Evolutionary conservation across 2,888 invertebrate genomes (phyloP).

Genomic region (Lithophane semibrunnea): DNA sequence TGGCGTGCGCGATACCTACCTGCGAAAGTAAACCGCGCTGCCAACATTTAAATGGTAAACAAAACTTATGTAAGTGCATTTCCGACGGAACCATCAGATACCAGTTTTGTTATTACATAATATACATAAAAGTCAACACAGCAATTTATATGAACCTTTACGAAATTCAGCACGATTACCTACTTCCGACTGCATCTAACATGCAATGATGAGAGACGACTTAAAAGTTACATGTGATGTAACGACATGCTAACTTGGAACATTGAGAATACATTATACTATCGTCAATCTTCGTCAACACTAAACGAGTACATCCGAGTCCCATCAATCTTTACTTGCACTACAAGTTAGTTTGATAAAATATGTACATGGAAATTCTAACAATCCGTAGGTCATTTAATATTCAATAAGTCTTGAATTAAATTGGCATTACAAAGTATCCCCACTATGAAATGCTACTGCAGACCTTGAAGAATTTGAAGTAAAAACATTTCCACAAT

Average conservation of each 20-base stretch:
- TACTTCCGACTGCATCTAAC: slow-evolving; percentile 66
- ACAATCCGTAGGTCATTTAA: no score
- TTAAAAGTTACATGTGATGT: slow-evolving; percentile 22
- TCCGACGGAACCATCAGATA: slow-evolving; percentile 74
- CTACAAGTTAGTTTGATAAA: background rate
- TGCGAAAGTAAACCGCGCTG: slow-evolving; percentile 83
- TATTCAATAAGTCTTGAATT: background rate
- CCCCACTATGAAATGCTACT: background rate
- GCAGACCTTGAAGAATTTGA: background rate
- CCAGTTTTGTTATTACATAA: slow-evolving; percentile 66
- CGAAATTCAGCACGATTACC: slow-evolving; percentile 68
- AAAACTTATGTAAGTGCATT: slow-evolving; percentile 86
- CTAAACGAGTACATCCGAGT: background rate
- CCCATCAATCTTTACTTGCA: background rate
- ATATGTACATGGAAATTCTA: background rate
- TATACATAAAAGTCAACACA: slow-evolving; percentile 64
- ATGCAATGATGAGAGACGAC: slow-evolving; percentile 49
- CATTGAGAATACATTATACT: slow-evolving; percentile 1
- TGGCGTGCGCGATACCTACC: slow-evolving; percentile 67
- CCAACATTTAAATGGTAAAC: slow-evolving; percentile 79
- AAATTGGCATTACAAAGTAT: background rate
- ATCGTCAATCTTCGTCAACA: slow-evolving; percentile 16
- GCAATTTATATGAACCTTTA: slow-evolving; percentile 51
- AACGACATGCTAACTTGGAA: slow-evolving; percentile 16
- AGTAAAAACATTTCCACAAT: slow-evolving; percentile 13